phyloP scores from a whole-genome alignment of 2,113 vertebrate species.

The Machaerirhynchus nigripectus region DNA sequence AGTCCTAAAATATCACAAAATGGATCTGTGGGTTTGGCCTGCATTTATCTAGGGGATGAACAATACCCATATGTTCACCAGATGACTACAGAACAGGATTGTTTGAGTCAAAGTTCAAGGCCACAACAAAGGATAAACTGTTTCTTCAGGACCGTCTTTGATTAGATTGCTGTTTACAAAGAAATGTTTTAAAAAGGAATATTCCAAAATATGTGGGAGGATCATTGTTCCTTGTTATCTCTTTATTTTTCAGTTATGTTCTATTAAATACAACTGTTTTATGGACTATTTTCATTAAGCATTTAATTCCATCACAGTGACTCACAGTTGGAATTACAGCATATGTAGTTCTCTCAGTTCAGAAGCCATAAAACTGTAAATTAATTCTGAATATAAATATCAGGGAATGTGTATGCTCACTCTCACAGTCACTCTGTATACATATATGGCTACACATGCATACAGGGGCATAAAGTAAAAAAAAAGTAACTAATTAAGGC shows the following conservation, averaged over 20 bases:
- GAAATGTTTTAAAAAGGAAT: not conserved
- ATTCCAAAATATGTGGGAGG: not conserved
- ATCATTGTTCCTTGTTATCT: not conserved
- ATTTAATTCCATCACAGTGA: not conserved
- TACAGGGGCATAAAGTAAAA: not conserved
- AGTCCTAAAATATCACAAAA: slow-evolving; percentile 12
- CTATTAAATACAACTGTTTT: not conserved
- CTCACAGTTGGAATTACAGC: not conserved
- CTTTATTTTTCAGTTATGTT: not conserved
- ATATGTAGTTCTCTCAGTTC: not conserved
- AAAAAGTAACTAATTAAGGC: not conserved
- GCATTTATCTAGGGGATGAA: slow-evolving; percentile 19
- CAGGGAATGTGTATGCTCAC: not conserved
- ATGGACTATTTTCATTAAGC: not conserved
- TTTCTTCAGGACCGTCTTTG: slow-evolving; percentile 2
- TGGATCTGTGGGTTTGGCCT: not conserved
- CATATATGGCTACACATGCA: not conserved
- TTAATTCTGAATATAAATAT: not conserved
- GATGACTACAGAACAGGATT: not conserved
- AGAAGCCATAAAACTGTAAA: not conserved
- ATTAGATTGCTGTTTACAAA: slow-evolving; percentile 30
- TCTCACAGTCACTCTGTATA: not conserved
- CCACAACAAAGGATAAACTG: not conserved
- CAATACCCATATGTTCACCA: slow-evolving; percentile 48
- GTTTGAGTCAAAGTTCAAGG: slow-evolving; percentile 42